Percentiles rank a stretch among this genome's conserved stretches.
These are phyloP conservation scores for Rhynchonycteris naso DNA, from an alignment of 2,797 vertebrate species.

Conservation along the genomic window DNA sequence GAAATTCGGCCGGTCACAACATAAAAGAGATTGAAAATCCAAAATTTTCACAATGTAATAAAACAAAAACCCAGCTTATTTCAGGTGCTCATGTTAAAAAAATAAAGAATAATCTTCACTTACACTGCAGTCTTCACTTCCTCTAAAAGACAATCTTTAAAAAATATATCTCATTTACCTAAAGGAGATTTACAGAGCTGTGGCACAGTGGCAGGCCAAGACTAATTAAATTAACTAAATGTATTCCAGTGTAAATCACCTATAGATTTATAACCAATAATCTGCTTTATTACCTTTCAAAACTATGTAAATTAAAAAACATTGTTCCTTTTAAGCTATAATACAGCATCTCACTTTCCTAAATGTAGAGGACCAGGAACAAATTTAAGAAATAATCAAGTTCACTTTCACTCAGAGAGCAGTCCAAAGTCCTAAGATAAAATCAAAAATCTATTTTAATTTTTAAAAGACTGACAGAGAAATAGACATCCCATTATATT, in stretches of 20 bases:
- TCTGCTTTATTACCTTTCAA: constrained; percentile 12
- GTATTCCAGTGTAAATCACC: background rate
- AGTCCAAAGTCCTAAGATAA: background rate
- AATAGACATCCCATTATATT: constrained; percentile 14
- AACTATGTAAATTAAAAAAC: constrained; percentile 1
- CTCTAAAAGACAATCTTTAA: constrained; percentile 31
- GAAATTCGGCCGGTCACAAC: constrained; percentile 28
- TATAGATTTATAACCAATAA: constrained; percentile 38
- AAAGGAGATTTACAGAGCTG: constrained; percentile 40
- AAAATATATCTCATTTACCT: constrained; percentile 4
- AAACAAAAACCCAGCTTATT: background rate
- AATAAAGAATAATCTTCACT: background rate
- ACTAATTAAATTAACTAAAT: constrained; percentile 54
- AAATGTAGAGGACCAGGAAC: constrained; percentile 37
- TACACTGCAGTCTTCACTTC: constrained; percentile 20
- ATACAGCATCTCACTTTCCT: constrained; percentile 3
- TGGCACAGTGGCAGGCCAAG: background rate
- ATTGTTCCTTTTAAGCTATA: background rate
- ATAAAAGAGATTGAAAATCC: constrained; percentile 29
- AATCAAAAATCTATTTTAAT: constrained; percentile 45
- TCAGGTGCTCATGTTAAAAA: background rate
- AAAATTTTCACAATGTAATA: constrained; percentile 39
- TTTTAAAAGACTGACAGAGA: background rate
- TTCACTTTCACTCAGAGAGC: constrained; percentile 30
- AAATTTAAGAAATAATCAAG: background rate